These are phyloP conservation scores for Vireo griseus DNA, from an alignment of 2,797 vertebrate species.

Conservation along the genomic window DNA sequence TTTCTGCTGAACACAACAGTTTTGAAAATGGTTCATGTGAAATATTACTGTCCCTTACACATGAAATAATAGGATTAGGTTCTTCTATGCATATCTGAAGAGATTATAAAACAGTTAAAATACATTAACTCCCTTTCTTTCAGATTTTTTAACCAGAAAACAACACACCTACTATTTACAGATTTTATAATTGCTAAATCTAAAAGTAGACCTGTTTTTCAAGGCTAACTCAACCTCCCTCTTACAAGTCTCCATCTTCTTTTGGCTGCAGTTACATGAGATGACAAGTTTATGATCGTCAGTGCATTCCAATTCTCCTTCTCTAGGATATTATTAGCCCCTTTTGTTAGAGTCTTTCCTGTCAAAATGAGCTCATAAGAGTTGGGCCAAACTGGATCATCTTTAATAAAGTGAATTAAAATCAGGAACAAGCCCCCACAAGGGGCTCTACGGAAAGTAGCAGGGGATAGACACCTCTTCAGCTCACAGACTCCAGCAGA, in stretches of 20 bases:
- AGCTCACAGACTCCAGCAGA: background rate
- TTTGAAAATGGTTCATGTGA: background rate
- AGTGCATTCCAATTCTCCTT: background rate
- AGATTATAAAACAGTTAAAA: background rate
- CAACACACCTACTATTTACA: background rate
- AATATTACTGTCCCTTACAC: background rate
- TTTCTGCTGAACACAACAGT: background rate
- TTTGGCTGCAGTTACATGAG: background rate
- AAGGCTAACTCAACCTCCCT: background rate
- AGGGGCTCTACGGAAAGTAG: background rate
- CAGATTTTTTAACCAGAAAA: background rate
- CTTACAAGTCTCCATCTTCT: background rate
- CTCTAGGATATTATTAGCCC: slow-evolving; percentile 8
- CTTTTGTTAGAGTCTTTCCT: slow-evolving; percentile 8
- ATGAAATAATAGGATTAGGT: background rate
- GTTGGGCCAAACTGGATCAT: background rate
- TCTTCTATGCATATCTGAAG: background rate
- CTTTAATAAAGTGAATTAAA: background rate
- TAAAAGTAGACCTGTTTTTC: background rate
- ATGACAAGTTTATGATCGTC: slow-evolving; percentile 4
- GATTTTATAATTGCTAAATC: background rate
- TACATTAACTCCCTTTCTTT: background rate
- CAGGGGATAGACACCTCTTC: background rate
- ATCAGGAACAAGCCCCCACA: background rate
- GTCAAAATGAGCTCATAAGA: background rate